Conservation (phyloP, 1,140 invertebrate species). For the Leptinotarsa lineolata region DNA sequence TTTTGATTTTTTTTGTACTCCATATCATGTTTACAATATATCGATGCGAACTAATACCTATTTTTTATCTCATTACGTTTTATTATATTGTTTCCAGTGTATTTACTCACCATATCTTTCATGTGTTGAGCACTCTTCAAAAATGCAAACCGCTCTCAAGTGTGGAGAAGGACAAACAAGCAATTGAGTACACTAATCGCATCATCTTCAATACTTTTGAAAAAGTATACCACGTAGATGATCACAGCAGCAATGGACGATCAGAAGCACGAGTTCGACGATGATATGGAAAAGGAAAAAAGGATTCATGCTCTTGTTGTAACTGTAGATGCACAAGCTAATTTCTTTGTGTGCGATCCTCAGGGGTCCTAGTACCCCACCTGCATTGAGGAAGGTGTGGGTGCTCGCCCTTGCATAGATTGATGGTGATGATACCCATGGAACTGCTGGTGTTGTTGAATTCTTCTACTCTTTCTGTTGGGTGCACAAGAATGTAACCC, state of each 20-base stretch:
- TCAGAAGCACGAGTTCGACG: constrained; percentile 46
- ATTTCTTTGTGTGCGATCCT: constrained; percentile 46
- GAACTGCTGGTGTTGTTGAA: constrained; percentile 41
- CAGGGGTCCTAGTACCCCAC: constrained; percentile 45
- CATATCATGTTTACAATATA: no score
- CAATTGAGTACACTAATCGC: constrained; percentile 46
- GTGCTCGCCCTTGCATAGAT: constrained; percentile 43
- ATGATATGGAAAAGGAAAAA: constrained; percentile 45
- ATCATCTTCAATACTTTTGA: constrained; percentile 33
- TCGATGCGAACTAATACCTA: no score
- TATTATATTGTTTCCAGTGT: background rate
- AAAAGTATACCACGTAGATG: constrained; percentile 42
- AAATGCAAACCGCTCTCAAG: constrained; percentile 45
- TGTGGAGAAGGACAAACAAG: constrained; percentile 43
- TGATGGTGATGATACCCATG: constrained; percentile 42
- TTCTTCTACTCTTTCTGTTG: constrained; percentile 41
- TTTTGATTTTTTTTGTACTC: no score
- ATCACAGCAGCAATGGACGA: constrained; percentile 49
- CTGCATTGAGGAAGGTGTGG: constrained; percentile 17
- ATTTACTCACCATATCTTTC: constrained; percentile 43
- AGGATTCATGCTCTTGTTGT: constrained; percentile 48
- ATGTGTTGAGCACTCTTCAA: constrained; percentile 44
- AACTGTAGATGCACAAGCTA: constrained; percentile 41
- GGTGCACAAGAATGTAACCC: constrained; percentile 42
- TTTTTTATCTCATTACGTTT: no score